These are phyloP conservation scores for Andrena trimmerana DNA, from an alignment of 2,888 invertebrate species.

Conservation along the genomic window DNA sequence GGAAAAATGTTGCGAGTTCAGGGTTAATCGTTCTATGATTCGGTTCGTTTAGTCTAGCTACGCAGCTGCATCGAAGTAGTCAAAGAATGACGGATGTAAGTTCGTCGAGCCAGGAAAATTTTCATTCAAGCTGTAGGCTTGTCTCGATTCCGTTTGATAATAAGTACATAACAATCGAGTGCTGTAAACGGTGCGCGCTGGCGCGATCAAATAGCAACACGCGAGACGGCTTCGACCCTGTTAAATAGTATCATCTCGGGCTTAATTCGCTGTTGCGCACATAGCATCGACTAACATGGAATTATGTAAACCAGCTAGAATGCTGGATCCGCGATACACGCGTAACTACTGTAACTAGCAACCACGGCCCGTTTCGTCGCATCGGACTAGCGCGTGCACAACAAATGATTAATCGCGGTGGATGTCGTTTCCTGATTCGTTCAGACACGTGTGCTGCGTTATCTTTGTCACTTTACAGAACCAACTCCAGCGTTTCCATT, in stretches of 20 bases:
- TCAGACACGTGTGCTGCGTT: background rate
- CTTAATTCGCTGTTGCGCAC: constrained; percentile 15
- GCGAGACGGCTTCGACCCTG: constrained; percentile 1
- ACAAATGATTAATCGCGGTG: constrained; percentile 26
- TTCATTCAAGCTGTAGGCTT: too few species aligned
- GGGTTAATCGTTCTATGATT: background rate
- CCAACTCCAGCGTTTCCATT: background rate
- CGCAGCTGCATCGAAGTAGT: background rate
- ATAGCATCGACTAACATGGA: constrained; percentile 5
- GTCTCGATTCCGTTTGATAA: too few species aligned
- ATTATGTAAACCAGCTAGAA: constrained; percentile 50
- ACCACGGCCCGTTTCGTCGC: background rate
- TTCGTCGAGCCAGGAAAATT: too few species aligned
- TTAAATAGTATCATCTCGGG: constrained; percentile 7
- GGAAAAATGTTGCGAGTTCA: background rate
- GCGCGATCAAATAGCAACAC: background rate
- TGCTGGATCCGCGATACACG: constrained; percentile 15
- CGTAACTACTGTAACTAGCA: constrained; percentile 20
- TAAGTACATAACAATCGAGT: background rate
- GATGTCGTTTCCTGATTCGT: constrained; percentile 18
- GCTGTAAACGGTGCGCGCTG: background rate
- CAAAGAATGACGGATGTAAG: background rate
- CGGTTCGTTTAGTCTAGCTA: background rate
- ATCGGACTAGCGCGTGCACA: background rate
- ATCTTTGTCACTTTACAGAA: background rate